Percentiles rank a stretch among this genome's conserved stretches.
Conservation (phyloP, 2,888 invertebrate genomes). For the Dynastes maya region DNA sequence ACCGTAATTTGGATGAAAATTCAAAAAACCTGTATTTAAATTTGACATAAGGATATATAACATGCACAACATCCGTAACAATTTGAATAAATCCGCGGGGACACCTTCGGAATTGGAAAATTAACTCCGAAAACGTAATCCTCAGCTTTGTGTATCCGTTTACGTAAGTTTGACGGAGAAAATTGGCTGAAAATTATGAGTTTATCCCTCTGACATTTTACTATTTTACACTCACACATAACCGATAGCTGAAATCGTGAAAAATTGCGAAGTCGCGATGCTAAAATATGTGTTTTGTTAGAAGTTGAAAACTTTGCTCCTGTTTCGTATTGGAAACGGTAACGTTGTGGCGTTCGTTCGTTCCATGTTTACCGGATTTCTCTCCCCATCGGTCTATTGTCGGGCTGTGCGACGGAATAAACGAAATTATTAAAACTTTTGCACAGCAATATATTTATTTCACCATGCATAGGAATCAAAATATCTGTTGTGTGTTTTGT, state of each 20-base stretch:
- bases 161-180: conserved; percentile 7
- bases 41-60: too few species aligned
- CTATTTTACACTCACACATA: neutral
- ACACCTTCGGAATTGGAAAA: too few species aligned
- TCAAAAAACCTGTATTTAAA: too few species aligned
- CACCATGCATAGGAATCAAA: conserved; percentile 26
- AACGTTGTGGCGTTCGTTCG: conserved; percentile 11
- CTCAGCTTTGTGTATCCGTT: too few species aligned
- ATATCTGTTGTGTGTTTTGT: conserved; percentile 21
- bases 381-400: conserved; percentile 44
- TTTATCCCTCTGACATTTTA: neutral
- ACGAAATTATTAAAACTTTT: conserved; percentile 39
- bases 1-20: too few species aligned
- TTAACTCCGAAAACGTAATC: too few species aligned
- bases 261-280: conserved; percentile 24
- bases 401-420: neutral
- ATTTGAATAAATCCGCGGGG: too few species aligned
- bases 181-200: conserved; percentile 10
- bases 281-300: conserved; percentile 45
- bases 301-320: conserved; percentile 42
- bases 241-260: conserved; percentile 15
- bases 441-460: conserved; percentile 18
- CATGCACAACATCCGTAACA: too few species aligned
- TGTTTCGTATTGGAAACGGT: conserved; percentile 39
- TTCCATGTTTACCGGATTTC: neutral